Percentiles rank a stretch among this genome's conserved stretches.
Evolutionary conservation across 2,797 vertebrate genomes (phyloP).

Genomic region (Falco concolor): DNA sequence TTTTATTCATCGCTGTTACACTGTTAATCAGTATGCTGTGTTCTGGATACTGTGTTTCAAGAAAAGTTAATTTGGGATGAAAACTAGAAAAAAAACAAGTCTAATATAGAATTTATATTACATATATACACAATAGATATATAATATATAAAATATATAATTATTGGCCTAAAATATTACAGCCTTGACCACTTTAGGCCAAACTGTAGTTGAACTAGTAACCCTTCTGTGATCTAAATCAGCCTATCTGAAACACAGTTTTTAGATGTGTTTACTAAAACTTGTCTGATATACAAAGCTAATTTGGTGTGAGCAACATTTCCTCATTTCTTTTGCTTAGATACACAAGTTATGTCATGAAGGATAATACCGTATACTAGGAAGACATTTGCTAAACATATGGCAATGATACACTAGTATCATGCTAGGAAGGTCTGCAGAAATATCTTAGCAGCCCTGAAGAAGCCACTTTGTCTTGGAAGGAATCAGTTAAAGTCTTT

Average conservation of each 20-base stretch:
- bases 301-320: not conserved
- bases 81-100: not conserved
- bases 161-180: not conserved
- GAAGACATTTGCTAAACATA: not conserved
- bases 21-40: not conserved
- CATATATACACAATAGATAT: too few species aligned
- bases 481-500: not conserved
- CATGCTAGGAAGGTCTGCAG: not conserved
- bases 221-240: not conserved
- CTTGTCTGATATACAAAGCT: not conserved
- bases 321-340: not conserved
- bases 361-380: not conserved
- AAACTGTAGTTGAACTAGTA: not conserved
- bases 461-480: not conserved
- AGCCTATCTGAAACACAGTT: not conserved
- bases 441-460: not conserved
- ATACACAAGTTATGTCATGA: not conserved
- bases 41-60: not conserved
- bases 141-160: too few species aligned
- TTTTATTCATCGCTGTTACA: not conserved
- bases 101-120: not conserved
- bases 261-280: not conserved
- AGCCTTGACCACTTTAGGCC: not conserved
- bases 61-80: not conserved
- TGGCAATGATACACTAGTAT: not conserved